These are phyloP conservation scores for Nylanderia fulva DNA, from an alignment of 1,140 invertebrate species.

Conservation along the genomic window DNA sequence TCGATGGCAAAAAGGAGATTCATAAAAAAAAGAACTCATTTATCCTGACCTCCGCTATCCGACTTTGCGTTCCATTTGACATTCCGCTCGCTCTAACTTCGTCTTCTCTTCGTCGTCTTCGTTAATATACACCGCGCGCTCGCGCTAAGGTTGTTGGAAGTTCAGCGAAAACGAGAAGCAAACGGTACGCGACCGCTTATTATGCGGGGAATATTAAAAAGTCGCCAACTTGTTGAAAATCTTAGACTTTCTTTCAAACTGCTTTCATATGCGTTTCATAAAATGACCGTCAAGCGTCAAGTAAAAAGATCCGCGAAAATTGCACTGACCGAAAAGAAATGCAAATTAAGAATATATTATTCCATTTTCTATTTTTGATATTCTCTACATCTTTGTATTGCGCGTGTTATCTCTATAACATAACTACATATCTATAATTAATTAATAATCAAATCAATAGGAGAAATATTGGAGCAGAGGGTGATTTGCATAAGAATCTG, in stretches of 20 bases:
- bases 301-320: conserved; percentile 4
- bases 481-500: conserved; percentile 8
- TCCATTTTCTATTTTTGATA: neutral
- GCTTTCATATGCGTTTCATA: conserved; percentile 61
- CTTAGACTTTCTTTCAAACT: conserved; percentile 48
- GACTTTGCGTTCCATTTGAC: conserved; percentile 63
- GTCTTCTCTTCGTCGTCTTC: conserved; percentile 58
- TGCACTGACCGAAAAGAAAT: conserved; percentile 16
- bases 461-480: neutral
- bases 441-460: too few relatives aligned
- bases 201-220: conserved; percentile 43
- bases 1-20: neutral
- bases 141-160: conserved; percentile 43
- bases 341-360: conserved; percentile 1
- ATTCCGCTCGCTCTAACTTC: conserved; percentile 61
- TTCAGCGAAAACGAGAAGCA: conserved; percentile 58
- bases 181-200: conserved; percentile 55
- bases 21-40: conserved; percentile 47
- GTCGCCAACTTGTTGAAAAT: conserved; percentile 58
- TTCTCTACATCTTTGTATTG: too few relatives aligned
- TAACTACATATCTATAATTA: too few relatives aligned
- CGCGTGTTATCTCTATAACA: too few relatives aligned
- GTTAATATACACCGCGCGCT: conserved; percentile 63
- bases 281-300: conserved; percentile 42
- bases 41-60: conserved; percentile 27